Conservation (phyloP, 1,140 invertebrate species). For the Apocrypta bakeri region DNA sequence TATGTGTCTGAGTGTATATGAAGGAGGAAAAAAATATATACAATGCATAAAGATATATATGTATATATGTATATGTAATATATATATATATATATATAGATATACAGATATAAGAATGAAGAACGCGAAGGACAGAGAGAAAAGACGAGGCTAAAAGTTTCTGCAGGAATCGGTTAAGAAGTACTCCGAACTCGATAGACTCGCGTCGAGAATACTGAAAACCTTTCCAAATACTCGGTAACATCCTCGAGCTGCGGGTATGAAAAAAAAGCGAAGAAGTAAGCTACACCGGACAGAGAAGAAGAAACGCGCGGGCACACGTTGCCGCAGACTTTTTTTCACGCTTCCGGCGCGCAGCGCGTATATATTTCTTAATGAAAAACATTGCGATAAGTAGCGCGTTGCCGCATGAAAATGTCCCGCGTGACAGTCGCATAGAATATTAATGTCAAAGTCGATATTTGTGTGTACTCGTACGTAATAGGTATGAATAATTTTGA, state of each 20-base stretch:
- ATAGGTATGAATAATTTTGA: no score
- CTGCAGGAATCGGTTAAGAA: conserved; percentile 49
- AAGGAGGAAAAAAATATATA: no score
- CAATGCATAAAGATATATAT: no score
- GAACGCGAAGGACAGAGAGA: background rate
- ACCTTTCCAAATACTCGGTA: conserved; percentile 34
- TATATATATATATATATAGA: background rate
- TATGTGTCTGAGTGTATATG: no score
- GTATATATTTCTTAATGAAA: conserved; percentile 8
- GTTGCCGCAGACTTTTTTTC: no score
- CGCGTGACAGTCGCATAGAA: background rate
- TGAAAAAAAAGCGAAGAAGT: background rate
- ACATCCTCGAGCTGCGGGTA: conserved; percentile 21
- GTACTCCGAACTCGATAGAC: conserved; percentile 50
- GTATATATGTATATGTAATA: no score
- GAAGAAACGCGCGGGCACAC: background rate
- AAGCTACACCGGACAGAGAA: background rate
- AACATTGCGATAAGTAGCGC: background rate
- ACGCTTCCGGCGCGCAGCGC: no score
- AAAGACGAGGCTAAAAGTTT: conserved; percentile 43
- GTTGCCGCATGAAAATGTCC: background rate
- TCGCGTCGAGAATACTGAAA: conserved; percentile 50
- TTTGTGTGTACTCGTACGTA: no score
- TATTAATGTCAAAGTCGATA: background rate
- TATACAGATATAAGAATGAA: no score